A percentile compares a stretch with the other conserved stretches of the same genome.
phyloP scores from a whole-genome alignment of 2,113 vertebrate species.

The Aythya baeri region DNA sequence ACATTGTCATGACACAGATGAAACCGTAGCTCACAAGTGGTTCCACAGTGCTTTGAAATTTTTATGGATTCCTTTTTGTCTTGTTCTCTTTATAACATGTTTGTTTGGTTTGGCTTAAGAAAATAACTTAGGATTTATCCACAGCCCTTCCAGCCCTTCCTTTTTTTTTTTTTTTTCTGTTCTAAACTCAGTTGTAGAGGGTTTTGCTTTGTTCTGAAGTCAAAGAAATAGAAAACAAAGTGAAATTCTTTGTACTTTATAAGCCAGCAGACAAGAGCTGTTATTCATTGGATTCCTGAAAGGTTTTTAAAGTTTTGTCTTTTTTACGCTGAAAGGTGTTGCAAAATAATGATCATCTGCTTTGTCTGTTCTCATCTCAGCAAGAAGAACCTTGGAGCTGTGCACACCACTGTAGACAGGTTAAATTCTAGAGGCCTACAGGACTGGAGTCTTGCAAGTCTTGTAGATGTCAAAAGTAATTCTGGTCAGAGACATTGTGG shows the following conservation, averaged over 20 bases:
- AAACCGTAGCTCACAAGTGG: background rate
- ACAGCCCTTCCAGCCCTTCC: background rate
- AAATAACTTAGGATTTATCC: background rate
- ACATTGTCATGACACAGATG: background rate
- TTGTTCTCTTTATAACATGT: background rate
- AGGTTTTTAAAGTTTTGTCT: background rate
- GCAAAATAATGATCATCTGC: background rate
- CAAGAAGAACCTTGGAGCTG: background rate
- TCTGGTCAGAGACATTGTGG: background rate
- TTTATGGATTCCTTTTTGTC: background rate
- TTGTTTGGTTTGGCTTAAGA: conserved; percentile 4
- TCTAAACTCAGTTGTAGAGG: background rate
- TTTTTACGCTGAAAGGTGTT: background rate
- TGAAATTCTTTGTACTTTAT: background rate
- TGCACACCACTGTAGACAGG: background rate
- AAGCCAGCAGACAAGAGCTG: background rate
- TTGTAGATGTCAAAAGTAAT: conserved; percentile 22
- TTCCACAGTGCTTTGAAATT: background rate
- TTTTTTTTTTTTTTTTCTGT: background rate
- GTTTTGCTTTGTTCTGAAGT: background rate
- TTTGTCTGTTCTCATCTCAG: background rate
- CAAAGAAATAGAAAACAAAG: background rate
- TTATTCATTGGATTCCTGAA: background rate
- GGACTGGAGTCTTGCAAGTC: background rate
- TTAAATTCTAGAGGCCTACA: background rate